A percentile compares a stretch with the other conserved stretches of the same genome.
These are phyloP conservation scores for Cliona cf. orientalis DNA, from an alignment of 37 sponge, comb jelly and placozoan genomes.

Conservation along the genomic window DNA sequence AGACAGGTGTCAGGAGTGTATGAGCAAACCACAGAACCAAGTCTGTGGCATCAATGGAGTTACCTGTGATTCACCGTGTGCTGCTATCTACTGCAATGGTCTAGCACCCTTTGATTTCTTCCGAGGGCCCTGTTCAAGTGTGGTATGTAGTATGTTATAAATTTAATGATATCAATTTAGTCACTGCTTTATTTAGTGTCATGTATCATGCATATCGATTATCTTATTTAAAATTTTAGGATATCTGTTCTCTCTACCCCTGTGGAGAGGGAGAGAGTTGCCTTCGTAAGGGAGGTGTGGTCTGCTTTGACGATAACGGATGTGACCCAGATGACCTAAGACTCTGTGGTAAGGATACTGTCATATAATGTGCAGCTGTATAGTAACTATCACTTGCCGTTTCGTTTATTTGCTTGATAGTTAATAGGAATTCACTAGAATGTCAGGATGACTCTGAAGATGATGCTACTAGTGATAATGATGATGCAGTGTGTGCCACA, in stretches of 20 bases:
- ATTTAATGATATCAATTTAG: not conserved
- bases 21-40: not conserved
- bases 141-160: conserved; percentile 14
- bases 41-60: conserved; percentile 55
- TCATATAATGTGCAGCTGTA: too few relatives aligned
- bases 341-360: conserved; percentile 42
- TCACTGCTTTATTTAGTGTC: not conserved
- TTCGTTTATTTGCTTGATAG: too few relatives aligned
- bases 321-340: conserved; percentile 47
- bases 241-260: conserved; percentile 35
- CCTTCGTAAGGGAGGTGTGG: conserved; percentile 17
- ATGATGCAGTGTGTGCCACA: conserved; percentile 36
- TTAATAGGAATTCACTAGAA: too few relatives aligned
- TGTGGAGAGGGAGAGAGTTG: conserved; percentile 38
- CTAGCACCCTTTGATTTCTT: conserved; percentile 15
- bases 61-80: conserved; percentile 39
- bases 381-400: too few relatives aligned
- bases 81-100: conserved; percentile 43
- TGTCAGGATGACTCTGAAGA: not conserved
- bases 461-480: not conserved
- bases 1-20: conserved; percentile 22
- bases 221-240: too few relatives aligned
- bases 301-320: conserved; percentile 15
- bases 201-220: too few relatives aligned
- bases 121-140: conserved; percentile 9